Base-by-base conservation (phyloP, 2,113 vertebrate genomes). In the Hippocampus abdominalis region DNA sequence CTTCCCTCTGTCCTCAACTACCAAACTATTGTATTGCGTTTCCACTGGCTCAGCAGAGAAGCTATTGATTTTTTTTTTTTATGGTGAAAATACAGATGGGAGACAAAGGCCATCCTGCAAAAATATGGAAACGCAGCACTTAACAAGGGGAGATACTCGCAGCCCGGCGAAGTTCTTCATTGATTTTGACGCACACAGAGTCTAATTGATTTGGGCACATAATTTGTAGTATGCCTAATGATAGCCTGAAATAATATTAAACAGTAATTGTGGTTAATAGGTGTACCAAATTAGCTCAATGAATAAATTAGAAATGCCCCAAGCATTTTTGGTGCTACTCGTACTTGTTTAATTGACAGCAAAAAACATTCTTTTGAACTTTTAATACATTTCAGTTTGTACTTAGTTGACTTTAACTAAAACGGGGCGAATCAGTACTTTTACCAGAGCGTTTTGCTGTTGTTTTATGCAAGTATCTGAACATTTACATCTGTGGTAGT, bases 21-120 rank as follows among this genome's bases (percentile, higher is more conserved):
- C 64, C 57, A 60, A 83, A 78, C 81, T 69, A 87, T 85, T 81
- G 63, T 62, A 69, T 86, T 81, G 60, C 62, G 70, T 89, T 90
- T 85, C 81, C 63, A 61, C 59, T 29, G 46, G 20, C 82, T 89
- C 86, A 88, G 88, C 83, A 88, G 59, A 78, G 62, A 59, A 15
- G 23, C 68, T 70, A 88, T 70, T 83, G 84, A 90, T 88, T 75
- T 76, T 70, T 81, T 65, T 65, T 57, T 8, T 36, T 36, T 36
- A 36, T 36, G 12, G 65, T 32, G 62, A 75, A 85, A 86, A 77
- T 74, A 79, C 48, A 65, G 64, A 62, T 60, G 51, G 69, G 60
- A 76, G 68, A 85, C 83, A 83, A 80, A 73, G 39, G 71, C 73
- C 80, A 80, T 81, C 74, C 46, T 84, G 72, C 75, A 74, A 84